Conservation (phyloP, 2,113 vertebrate species). For the Saccopteryx leptura region DNA sequence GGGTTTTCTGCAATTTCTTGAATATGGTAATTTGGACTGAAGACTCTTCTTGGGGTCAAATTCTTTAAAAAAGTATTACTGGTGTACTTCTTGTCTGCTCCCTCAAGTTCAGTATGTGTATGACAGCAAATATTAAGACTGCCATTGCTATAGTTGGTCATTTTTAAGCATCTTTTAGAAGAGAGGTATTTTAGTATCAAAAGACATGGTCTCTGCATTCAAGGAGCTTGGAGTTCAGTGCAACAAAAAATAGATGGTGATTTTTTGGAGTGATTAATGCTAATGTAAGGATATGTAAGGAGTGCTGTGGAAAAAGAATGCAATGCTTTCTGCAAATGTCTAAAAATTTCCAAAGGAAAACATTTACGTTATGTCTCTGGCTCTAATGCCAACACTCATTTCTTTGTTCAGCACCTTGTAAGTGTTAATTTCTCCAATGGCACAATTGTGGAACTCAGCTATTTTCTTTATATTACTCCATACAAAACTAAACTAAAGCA, state of each 20-base stretch:
- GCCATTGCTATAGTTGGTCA: background rate
- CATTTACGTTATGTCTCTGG: background rate
- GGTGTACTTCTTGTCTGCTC: background rate
- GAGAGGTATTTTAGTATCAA: background rate
- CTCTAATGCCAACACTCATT: background rate
- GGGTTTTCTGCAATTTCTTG: background rate
- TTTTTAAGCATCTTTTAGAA: background rate
- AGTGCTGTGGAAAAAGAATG: background rate
- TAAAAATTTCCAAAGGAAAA: background rate
- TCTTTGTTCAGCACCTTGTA: background rate
- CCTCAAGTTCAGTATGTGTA: background rate
- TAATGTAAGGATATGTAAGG: background rate
- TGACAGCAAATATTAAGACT: background rate
- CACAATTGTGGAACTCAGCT: background rate
- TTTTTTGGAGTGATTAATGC: background rate
- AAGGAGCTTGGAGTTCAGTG: background rate
- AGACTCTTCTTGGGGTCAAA: background rate
- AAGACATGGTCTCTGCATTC: background rate
- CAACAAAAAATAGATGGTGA: background rate
- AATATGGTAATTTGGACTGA: background rate
- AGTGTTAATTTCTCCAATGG: background rate
- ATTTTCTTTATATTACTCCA: background rate
- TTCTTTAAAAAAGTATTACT: background rate
- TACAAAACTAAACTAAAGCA: background rate
- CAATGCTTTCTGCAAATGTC: background rate